Evolutionary conservation across 2,113 vertebrate species (phyloP), one percentile per base, ranked within the genome.

Genomic region (Climacteris rufus): DNA sequence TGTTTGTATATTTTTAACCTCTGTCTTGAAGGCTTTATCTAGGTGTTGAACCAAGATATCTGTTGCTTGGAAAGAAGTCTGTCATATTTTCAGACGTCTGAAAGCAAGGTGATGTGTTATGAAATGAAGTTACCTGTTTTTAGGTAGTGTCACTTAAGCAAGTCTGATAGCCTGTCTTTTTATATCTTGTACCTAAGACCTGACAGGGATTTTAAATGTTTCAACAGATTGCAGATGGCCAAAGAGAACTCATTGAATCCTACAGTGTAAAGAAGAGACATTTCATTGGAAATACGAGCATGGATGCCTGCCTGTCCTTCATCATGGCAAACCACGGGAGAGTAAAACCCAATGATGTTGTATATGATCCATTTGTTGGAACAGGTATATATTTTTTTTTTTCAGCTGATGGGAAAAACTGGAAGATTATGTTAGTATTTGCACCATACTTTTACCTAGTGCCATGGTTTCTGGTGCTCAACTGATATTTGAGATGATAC

Each of bases 211-310:
- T 93, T 95, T 61, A 85, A 92, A 92, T 95, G 53, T 96, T 80
- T 87, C 77, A 89, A 81, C 96, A 99, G 99, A 99, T 99, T 96
- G 99, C 99, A 68, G 99, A 99, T 89, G 99, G 99, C 88, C 99
- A 99, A 82, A 99, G 99, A 95, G 98, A 98, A 24, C 98, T 98
- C 56, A 98, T 98, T 1, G 98, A 98, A 60, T 98, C 98, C 15
- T 99, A 99, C 96, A 99, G 99, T 94, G 98, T 99, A 30, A 99
- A 99, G 97, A 99, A 98, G 97, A 98, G 99, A 83, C 99, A 99
- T 86, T 99, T 99, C n/a, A 99, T 99, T 96, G 99, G 99, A 68
- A 99, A 99, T 97, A 99, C 99, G 2, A 99, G 99, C 95, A 99
- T 99, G 99, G 99, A 99, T 59, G 99, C 99, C 57, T 98, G 99